Conservation (phyloP, 2,888 invertebrate species). For the Drosophila histrio region DNA sequence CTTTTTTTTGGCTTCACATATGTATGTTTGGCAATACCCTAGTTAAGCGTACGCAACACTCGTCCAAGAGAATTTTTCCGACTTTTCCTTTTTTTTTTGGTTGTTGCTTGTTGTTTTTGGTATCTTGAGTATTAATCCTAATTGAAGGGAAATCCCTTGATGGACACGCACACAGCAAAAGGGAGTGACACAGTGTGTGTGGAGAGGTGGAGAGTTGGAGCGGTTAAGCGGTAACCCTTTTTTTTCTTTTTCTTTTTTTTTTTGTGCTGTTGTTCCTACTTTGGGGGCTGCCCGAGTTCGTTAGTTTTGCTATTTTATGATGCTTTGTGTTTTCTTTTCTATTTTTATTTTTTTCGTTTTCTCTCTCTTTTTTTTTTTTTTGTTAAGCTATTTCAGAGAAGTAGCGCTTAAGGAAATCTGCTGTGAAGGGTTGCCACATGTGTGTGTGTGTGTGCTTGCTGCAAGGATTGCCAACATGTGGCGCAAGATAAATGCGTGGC, state of each 20-base stretch:
- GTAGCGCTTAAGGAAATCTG: conserved; percentile 51
- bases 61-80: conserved; percentile 31
- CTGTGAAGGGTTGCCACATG: conserved; percentile 35
- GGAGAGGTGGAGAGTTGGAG: conserved; percentile 3
- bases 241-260: conserved; percentile 11
- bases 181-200: conserved; percentile 27
- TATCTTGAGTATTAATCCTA: conserved; percentile 82
- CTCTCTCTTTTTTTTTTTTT: conserved; percentile 12
- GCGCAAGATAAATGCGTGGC: conserved; percentile 58
- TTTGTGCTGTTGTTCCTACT: conserved; percentile 15
- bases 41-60: conserved; percentile 51
- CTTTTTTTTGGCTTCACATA: conserved; percentile 11
- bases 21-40: conserved; percentile 58
- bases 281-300: conserved; percentile 60
- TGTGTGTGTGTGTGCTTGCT: conserved; percentile 16
- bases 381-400: conserved; percentile 32
- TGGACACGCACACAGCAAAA: conserved; percentile 66
- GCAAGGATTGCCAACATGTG: conserved; percentile 53
- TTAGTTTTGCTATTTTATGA: conserved; percentile 68
- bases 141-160: conserved; percentile 82
- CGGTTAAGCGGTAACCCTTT: conserved; percentile 66
- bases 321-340: conserved; percentile 35
- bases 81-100: conserved; percentile 8
- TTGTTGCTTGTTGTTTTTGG: conserved; percentile 35
- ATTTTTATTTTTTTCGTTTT: conserved; percentile 19